Evolutionary conservation across 2,888 invertebrate genomes (phyloP).

Genomic region (Tanytarsus gracilentus): DNA sequence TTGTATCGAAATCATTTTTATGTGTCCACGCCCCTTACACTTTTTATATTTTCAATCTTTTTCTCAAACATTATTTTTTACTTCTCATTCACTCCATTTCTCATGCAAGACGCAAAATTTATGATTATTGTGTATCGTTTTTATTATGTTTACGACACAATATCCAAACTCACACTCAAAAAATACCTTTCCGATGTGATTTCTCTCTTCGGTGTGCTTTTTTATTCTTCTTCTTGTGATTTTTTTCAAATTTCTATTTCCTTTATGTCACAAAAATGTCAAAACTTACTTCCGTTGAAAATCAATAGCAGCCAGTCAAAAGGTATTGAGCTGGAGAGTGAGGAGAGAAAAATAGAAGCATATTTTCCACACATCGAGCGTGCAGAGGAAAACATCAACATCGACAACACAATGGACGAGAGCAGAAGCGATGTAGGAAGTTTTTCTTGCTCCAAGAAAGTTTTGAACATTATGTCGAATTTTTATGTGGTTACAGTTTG

Average conservation of each 20-base stretch:
- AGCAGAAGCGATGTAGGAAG: neutral
- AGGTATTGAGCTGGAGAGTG: neutral
- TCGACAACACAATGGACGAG: constrained; percentile 1
- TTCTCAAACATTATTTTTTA: neutral
- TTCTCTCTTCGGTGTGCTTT: constrained; percentile 7
- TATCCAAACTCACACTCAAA: neutral
- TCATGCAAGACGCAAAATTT: constrained; percentile 10
- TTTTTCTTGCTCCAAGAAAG: constrained; percentile 6
- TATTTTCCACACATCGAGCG: constrained; percentile 6
- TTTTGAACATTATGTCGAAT: constrained; percentile 15
- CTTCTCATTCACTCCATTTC: neutral
- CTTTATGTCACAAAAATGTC: constrained; percentile 28
- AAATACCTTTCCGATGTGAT: neutral
- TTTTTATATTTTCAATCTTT: neutral
- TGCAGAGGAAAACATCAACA: neutral
- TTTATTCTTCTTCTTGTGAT: neutral
- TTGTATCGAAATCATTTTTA: too few relatives aligned
- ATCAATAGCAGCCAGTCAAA: constrained; percentile 27
- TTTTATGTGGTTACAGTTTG: constrained; percentile 15
- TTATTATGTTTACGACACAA: constrained; percentile 28
- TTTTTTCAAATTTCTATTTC: constrained; percentile 29
- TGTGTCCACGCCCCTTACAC: too few relatives aligned
- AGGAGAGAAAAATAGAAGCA: constrained; percentile 24
- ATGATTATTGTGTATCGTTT: constrained; percentile 28
- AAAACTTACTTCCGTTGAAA: constrained; percentile 27